A percentile compares a stretch with the other conserved stretches of the same genome.
Conservation (phyloP, 2,888 invertebrate species). For the Eilema sororculum region DNA sequence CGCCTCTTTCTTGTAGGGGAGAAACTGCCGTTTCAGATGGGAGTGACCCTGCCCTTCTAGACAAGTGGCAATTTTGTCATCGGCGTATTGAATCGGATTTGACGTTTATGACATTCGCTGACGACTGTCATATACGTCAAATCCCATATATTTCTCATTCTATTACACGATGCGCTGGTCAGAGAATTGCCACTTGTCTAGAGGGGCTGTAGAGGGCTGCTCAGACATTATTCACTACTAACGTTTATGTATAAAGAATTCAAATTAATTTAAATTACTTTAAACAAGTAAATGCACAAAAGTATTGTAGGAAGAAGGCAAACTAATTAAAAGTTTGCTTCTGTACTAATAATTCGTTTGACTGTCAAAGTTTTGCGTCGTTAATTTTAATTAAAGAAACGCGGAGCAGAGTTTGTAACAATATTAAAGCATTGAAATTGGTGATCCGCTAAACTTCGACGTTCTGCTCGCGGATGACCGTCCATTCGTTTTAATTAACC, state of each 20-base stretch:
- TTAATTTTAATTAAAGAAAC: constrained; percentile 88
- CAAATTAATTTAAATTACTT: constrained; percentile 82
- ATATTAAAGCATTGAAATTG: constrained; percentile 86
- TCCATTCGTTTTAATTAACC: constrained; percentile 86
- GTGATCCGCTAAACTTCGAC: constrained; percentile 86
- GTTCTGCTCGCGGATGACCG: constrained; percentile 80
- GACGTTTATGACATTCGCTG: no score
- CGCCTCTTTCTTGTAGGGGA: no score
- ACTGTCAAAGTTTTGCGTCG: constrained; percentile 86
- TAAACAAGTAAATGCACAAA: constrained; percentile 79
- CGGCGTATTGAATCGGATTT: no score
- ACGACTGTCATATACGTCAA: no score
- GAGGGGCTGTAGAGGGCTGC: no score
- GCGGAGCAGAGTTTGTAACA: constrained; percentile 83
- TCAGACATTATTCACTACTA: constrained; percentile 5
- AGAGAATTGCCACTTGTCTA: no score
- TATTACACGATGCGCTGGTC: no score
- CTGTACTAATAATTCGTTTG: constrained; percentile 87
- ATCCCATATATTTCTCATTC: no score
- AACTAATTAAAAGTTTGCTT: constrained; percentile 86
- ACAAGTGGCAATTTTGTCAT: no score
- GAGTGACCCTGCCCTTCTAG: no score
- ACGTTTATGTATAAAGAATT: constrained; percentile 67
- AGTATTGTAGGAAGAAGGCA: constrained; percentile 81
- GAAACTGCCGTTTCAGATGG: no score